phyloP scores from a whole-genome alignment of 2,888 invertebrate genomes.

The Cosmopolites sordidus region DNA sequence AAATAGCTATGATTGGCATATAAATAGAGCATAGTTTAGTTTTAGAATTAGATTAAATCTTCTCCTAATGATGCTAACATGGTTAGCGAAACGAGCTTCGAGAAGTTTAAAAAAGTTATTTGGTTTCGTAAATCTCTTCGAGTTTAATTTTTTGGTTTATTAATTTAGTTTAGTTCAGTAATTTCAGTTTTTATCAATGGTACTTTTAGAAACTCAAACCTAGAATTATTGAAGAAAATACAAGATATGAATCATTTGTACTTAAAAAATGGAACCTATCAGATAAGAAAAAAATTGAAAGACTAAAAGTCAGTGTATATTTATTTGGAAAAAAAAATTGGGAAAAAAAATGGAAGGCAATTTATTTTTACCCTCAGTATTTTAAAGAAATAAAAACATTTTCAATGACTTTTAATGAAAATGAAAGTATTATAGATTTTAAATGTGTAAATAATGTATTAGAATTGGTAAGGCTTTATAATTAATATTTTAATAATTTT shows the following conservation, averaged over 20 bases:
- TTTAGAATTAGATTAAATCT: too few species aligned
- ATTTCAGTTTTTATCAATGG: background rate
- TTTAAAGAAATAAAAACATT: conserved; percentile 32
- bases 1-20: too few species aligned
- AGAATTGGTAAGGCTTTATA: conserved; percentile 37
- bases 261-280: conserved; percentile 25
- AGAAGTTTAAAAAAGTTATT: too few species aligned
- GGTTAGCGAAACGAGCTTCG: too few species aligned
- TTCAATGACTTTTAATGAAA: conserved; percentile 31
- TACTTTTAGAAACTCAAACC: conserved; percentile 30
- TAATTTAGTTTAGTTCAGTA: background rate
- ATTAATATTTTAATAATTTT: conserved; percentile 9
- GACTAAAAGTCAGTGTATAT: conserved; percentile 3
- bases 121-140: too few species aligned
- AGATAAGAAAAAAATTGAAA: conserved; percentile 8
- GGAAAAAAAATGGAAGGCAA: conserved; percentile 29
- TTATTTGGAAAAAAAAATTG: conserved; percentile 27
- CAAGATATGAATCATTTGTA: conserved; percentile 26
- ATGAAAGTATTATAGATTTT: conserved; percentile 32
- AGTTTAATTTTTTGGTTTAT: too few species aligned
- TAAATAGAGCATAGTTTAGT: too few species aligned
- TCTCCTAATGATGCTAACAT: too few species aligned
- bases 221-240: conserved; percentile 32
- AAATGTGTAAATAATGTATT: conserved; percentile 29
- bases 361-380: conserved; percentile 32